phyloP scores from a whole-genome alignment of 2,113 vertebrate species.

The Cyprinodon brontotheroides region DNA sequence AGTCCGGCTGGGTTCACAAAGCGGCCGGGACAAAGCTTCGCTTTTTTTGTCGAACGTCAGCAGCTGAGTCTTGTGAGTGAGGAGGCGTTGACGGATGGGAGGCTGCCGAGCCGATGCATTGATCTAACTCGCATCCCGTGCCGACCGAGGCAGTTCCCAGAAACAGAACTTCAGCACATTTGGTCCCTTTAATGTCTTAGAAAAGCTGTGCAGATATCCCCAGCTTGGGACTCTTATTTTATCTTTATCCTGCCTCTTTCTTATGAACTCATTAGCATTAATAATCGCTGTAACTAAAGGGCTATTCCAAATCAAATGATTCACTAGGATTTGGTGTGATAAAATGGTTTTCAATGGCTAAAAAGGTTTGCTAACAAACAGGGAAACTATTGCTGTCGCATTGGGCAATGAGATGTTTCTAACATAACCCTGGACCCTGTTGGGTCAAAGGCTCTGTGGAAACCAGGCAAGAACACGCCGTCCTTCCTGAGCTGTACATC shows the following conservation, averaged over 20 bases:
- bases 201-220: not conserved
- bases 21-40: conserved; percentile 40
- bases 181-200: conserved; percentile 1
- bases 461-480: conserved; percentile 8
- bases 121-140: conserved; percentile 43
- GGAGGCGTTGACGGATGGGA: conserved; percentile 45
- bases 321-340: not conserved
- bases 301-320: conserved; percentile 9
- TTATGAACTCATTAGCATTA: conserved; percentile 4
- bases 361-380: not conserved
- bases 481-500: conserved; percentile 6
- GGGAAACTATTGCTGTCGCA: not conserved
- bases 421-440: not conserved
- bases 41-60: conserved; percentile 46
- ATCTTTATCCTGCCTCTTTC: not conserved
- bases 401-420: conserved; percentile 1
- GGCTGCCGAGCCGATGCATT: conserved; percentile 38
- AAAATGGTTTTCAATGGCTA: not conserved
- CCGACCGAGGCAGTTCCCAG: conserved; percentile 35
- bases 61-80: conserved; percentile 41
- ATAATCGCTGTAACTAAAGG: conserved; percentile 16
- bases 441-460: not conserved
- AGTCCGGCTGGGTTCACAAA: conserved; percentile 50
- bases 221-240: conserved; percentile 2
- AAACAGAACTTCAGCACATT: conserved; percentile 49